Percentiles rank a stretch among this genome's conserved stretches.
Evolutionary conservation across 2,113 vertebrate genomes (phyloP).

Genomic region (Panthera uncia): DNA sequence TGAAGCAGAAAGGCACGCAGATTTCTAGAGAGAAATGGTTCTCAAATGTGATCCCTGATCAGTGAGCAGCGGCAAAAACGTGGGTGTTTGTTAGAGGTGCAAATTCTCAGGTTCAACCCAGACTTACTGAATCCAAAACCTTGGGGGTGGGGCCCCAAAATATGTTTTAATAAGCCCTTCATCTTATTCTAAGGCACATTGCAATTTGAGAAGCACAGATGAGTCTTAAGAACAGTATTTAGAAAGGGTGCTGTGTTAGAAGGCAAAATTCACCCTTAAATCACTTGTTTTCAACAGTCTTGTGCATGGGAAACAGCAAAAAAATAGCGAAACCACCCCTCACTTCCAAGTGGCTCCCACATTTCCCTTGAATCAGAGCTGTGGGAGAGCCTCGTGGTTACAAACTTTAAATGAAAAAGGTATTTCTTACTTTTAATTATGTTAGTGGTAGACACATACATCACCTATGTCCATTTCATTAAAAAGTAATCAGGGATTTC

Average conservation of each 20-base stretch:
- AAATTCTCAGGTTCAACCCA: background rate
- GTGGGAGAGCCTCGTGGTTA: background rate
- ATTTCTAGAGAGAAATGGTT: background rate
- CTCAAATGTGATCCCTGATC: background rate
- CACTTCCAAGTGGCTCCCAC: background rate
- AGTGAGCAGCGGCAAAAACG: background rate
- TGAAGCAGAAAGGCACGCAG: background rate
- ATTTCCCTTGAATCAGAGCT: background rate
- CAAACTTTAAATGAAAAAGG: background rate
- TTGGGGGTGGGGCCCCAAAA: background rate
- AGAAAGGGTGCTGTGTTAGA: background rate
- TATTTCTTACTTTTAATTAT: background rate
- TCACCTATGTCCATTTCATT: background rate
- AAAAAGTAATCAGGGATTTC: background rate
- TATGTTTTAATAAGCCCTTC: background rate
- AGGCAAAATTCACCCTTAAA: background rate
- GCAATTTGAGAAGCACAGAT: background rate
- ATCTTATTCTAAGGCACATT: background rate
- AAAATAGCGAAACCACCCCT: background rate
- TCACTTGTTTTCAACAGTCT: background rate
- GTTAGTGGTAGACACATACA: background rate
- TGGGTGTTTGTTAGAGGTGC: background rate
- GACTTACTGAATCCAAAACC: background rate
- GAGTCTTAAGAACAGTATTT: background rate
- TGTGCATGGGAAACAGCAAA: background rate